Base-by-base conservation (phyloP, 2,797 vertebrate genomes). In the Xerus rutilus region DNA sequence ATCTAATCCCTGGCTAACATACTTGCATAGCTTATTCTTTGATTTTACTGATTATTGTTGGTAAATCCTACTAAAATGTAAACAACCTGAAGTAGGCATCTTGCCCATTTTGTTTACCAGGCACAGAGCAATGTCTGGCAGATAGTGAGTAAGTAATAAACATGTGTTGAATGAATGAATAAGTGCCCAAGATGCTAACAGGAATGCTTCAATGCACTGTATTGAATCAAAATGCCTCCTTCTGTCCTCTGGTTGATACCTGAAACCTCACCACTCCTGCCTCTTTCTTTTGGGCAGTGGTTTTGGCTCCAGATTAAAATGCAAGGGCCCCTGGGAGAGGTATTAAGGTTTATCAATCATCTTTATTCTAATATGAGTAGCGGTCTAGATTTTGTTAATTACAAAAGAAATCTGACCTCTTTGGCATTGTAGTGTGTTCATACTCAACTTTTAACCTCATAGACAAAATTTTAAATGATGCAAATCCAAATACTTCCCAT, bases 351-450 rank as follows among this genome's bases (percentile, higher is more conserved):
- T 43, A 64, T 65, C 67, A 10, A 30, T 89, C 49, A 20, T 85
- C 72, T 86, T 86, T 62, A 70, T 82, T 77, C 69, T 78, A 13
- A 43, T 14, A 13, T 93, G 35, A 96, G 35, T 57, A 69, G 14
- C 7, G 3, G 21, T 86, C 59, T 93, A 73, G 67, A 39, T 67
- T 84, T 79, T 89, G 52, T 47, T 93, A 30, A 47, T 72, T 96
- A 64, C 11, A 64, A 62, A 70, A 93, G 49, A 92, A 79, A 76
- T 73, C n/a, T 45, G 72, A 10, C 86, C 30, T 91, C 69, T 86
- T 93, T 82, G 43, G 81, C 84, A n/a, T 82, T 59, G 84, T 88
- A 62, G 57, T 81, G n/a, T 82, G 64, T 91, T 88, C 57, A 74
- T 59, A 47, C 57, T 92, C 90, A 93, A 28, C 90, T 85, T 95